Base-by-base conservation (phyloP, 2,113 vertebrate genomes). In the Smithornis capensis region DNA sequence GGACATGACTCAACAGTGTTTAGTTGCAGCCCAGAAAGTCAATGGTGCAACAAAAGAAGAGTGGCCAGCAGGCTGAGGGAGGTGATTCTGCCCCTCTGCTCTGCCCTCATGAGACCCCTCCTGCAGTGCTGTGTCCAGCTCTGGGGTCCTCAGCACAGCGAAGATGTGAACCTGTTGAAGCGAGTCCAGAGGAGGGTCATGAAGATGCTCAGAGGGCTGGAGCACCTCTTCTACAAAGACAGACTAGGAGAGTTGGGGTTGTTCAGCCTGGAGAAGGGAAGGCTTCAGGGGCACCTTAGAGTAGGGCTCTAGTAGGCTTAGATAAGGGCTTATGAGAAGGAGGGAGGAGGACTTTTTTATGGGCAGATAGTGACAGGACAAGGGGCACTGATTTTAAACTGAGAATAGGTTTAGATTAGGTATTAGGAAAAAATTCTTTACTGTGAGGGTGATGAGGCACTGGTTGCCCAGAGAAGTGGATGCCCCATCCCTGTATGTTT, bases 31-130 rank as follows among this genome's bases (percentile, higher is more conserved):
- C 73, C 47, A 63, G 56, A 47, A 29, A 55, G 24, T 11, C 74
- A 70, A 63, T 63, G 74, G 28, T 70, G 64, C 29, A 23, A 40
- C 63, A 47, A 53, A 12, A 68, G 37, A 27, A 68, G 71, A 0
- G 6, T 42, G 25, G 10, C 0, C 83, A 77, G 22, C 7, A 27
- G 27, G 33, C 7, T 0, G 0, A 77, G 63, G 55, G 55, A 69
- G 37, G 18, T 47, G 7, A 60, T 77, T 57, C 53, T 69, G 28
- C 3, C 18, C 64, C 47, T 38, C 55, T 53, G 17, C 74, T 78
- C 38, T 2, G 1, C 38, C 38, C n/a, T 62, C 2, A 2, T 62
- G 84, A 62, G 1, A 78, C 18, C 2, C 3, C 49, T 47, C 40
- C 59, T 55, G 40, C 2, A 79, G 12, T 1, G 14, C 45, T 45